Conservation (phyloP, 2,888 invertebrate genomes). For the Tenthredo distinguenda region DNA sequence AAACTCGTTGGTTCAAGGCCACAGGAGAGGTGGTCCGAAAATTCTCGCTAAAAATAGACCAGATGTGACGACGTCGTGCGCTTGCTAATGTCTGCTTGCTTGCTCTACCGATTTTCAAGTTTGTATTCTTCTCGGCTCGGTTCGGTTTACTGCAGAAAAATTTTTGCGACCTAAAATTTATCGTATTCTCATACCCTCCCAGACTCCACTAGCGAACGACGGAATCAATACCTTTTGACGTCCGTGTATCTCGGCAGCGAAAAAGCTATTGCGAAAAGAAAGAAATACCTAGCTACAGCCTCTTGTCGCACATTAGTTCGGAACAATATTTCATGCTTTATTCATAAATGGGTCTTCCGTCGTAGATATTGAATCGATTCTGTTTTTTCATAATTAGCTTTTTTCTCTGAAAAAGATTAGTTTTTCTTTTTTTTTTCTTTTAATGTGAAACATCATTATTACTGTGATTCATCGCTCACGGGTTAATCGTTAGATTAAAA, state of each 20-base stretch:
- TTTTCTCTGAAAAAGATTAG: background rate
- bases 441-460: background rate
- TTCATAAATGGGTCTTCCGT: background rate
- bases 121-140: background rate
- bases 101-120: conserved; percentile 28
- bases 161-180: background rate
- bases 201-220: background rate
- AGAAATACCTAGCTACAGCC: background rate
- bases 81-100: conserved; percentile 16
- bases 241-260: background rate
- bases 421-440: background rate
- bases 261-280: background rate
- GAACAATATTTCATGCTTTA: background rate
- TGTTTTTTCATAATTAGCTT: background rate
- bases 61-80: conserved; percentile 10
- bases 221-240: conserved; percentile 21
- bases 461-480: background rate
- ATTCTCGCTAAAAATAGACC: conserved; percentile 52
- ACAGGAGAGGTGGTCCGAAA: conserved; percentile 7
- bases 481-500: background rate
- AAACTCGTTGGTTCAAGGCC: conserved; percentile 52
- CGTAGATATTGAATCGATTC: background rate
- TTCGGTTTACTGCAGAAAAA: background rate
- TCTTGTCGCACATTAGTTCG: background rate
- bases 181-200: background rate